phyloP scores from a whole-genome alignment of 2,113 vertebrate genomes.

The Poeciliopsis prolifica region DNA sequence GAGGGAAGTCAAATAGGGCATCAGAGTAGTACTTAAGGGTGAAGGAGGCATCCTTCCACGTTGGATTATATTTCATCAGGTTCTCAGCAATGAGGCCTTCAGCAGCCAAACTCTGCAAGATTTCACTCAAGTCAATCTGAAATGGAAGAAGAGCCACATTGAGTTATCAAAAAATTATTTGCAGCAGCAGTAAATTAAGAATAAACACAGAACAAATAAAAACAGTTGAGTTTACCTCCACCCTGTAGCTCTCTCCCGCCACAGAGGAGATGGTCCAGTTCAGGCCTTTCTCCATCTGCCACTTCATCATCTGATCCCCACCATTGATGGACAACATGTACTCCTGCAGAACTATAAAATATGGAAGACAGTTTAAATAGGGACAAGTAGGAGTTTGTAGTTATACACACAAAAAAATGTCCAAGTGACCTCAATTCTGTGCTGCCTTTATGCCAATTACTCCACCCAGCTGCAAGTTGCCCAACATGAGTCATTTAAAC shows the following conservation, averaged over 20 bases:
- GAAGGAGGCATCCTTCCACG: constrained; percentile 64
- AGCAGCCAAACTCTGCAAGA: constrained; percentile 51
- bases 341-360: constrained; percentile 49
- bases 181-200: neutral
- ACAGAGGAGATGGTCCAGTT: constrained; percentile 74
- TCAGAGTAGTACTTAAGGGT: constrained; percentile 74
- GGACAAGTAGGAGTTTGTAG: neutral
- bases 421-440: neutral
- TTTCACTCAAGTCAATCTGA: constrained; percentile 68
- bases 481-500: constrained; percentile 30
- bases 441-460: neutral
- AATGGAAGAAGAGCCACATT: neutral
- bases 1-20: constrained; percentile 74
- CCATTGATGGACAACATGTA: constrained; percentile 68
- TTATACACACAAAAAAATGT: neutral
- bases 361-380: neutral
- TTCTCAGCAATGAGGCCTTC: constrained; percentile 13
- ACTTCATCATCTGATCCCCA: constrained; percentile 58
- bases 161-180: neutral
- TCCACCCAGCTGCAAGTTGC: constrained; percentile 27
- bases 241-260: constrained; percentile 74
- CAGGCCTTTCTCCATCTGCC: constrained; percentile 73
- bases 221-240: constrained; percentile 59
- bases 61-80: neutral
- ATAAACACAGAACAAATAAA: too few species aligned